Conservation (phyloP, 2,888 invertebrate species). For the Chirona hameri region DNA sequence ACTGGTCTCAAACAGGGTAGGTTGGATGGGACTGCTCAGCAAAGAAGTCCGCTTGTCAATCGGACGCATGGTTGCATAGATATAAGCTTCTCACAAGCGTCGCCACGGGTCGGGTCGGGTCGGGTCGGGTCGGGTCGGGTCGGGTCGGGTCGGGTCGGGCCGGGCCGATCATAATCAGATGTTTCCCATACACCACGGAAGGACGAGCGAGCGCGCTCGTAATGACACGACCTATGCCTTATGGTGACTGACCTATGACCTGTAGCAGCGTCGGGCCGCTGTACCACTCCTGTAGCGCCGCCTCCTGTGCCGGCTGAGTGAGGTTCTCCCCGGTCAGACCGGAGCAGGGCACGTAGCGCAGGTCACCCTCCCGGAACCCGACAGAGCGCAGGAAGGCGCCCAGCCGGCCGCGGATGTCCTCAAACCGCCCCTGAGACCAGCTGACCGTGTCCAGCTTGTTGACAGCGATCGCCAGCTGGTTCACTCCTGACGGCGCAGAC, state of each 20-base stretch:
- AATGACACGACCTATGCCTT: background rate
- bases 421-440: slow-evolving; percentile 87
- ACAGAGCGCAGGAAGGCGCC: slow-evolving; percentile 80
- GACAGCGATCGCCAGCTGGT: slow-evolving; percentile 88
- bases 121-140: too few species aligned
- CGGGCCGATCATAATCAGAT: too few species aligned
- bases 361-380: slow-evolving; percentile 81
- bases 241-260: slow-evolving; percentile 63
- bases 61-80: too few species aligned
- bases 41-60: too few species aligned
- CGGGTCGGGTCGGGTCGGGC: too few species aligned
- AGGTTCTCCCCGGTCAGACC: slow-evolving; percentile 95
- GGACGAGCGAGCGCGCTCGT: too few species aligned
- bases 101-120: too few species aligned
- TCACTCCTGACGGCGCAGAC: slow-evolving; percentile 64
- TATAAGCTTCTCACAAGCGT: too few species aligned
- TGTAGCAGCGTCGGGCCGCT: slow-evolving; percentile 76
- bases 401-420: slow-evolving; percentile 80
- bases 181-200: too few species aligned
- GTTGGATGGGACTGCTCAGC: too few species aligned
- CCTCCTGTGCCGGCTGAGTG: slow-evolving; percentile 60
- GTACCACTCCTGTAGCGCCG: slow-evolving; percentile 67
- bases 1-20: too few species aligned
- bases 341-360: slow-evolving; percentile 89
- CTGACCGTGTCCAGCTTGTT: slow-evolving; percentile 96